Percentiles rank a stretch among this genome's conserved stretches.
phyloP scores from a whole-genome alignment of 2,888 invertebrate genomes.

The Erebia epiphron region DNA sequence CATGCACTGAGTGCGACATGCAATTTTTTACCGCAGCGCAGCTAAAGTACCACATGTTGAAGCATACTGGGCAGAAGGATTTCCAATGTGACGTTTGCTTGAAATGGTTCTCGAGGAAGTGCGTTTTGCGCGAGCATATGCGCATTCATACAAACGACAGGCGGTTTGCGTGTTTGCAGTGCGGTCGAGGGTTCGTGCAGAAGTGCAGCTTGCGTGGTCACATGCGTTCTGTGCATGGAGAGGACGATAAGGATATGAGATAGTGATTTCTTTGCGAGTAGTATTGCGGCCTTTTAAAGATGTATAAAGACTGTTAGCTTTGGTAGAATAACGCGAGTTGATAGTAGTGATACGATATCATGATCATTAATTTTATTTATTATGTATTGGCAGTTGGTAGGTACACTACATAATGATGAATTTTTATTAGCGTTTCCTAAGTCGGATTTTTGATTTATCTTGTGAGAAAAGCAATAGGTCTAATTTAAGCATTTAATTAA shows the following conservation, averaged over 20 bases:
- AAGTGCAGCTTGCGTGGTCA: conserved; percentile 52
- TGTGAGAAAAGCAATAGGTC: background rate
- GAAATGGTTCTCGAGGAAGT: conserved; percentile 11
- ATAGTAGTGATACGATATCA: no score
- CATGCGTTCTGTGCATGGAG: conserved; percentile 46
- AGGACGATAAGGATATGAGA: background rate
- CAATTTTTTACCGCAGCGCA: background rate
- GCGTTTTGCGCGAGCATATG: conserved; percentile 5
- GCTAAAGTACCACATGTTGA: conserved; percentile 5
- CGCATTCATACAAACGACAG: conserved; percentile 29
- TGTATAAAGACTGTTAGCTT: background rate
- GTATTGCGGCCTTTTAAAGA: background rate
- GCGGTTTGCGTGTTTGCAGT: conserved; percentile 49
- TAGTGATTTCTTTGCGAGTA: background rate
- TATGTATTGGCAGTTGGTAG: background rate
- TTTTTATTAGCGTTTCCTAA: no score
- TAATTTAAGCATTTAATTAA: background rate
- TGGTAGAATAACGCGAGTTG: background rate
- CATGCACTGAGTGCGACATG: conserved; percentile 5
- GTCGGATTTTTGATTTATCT: background rate
- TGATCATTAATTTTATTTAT: background rate
- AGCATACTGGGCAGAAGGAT: conserved; percentile 7
- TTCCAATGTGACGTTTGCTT: conserved; percentile 8
- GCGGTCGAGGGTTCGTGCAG: conserved; percentile 50
- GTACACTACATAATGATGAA: background rate